Evolutionary conservation across 2,888 invertebrate species (phyloP).

Genomic region (Acronicta aceris): DNA sequence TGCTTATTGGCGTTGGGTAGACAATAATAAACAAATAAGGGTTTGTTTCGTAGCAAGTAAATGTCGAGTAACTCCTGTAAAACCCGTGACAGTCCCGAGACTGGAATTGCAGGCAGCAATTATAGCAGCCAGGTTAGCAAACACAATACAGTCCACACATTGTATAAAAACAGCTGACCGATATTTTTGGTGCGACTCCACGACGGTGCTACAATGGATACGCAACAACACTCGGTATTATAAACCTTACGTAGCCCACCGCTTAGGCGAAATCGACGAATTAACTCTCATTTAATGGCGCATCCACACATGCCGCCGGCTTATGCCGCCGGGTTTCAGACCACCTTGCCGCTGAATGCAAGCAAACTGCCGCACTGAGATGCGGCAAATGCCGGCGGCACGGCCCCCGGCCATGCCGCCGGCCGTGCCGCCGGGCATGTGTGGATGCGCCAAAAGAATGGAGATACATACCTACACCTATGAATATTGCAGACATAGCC

Average conservation of each 20-base stretch:
- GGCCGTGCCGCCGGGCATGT: no score
- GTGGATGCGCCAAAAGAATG: no score
- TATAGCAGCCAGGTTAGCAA: not conserved
- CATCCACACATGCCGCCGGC: no score
- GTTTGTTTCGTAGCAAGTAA: constrained; percentile 15
- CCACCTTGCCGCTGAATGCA: no score
- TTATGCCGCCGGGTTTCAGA: no score
- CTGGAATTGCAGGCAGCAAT: constrained; percentile 12
- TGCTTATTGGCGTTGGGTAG: constrained; percentile 13
- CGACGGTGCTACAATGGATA: constrained; percentile 49
- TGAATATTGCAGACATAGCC: constrained; percentile 49
- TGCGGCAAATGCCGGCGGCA: no score
- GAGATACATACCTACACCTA: constrained; percentile 53
- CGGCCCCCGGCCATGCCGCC: no score
- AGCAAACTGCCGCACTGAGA: no score
- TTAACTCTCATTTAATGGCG: constrained; percentile 14
- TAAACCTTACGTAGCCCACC: constrained; percentile 43
- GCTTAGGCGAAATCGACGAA: constrained; percentile 54
- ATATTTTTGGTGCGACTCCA: constrained; percentile 48
- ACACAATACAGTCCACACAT: constrained; percentile 1
- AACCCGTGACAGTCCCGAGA: constrained; percentile 1
- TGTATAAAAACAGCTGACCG: constrained; percentile 1
- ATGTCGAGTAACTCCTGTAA: constrained; percentile 13
- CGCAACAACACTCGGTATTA: constrained; percentile 38
- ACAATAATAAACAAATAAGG: constrained; percentile 2